Conservation (phyloP, 2,888 invertebrate species). For the Agrochola circellaris region DNA sequence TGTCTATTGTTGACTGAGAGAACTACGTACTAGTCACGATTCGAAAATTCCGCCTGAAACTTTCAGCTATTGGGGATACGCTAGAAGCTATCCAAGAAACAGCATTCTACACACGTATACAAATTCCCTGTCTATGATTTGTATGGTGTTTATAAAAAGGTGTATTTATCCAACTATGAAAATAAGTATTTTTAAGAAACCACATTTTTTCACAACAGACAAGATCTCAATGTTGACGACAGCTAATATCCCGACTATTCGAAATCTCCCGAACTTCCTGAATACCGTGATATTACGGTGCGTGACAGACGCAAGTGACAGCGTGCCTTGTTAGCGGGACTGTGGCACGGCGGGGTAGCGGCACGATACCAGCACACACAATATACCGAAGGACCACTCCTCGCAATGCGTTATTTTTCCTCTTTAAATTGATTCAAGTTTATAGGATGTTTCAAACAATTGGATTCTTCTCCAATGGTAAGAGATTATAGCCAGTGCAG, state of each 20-base stretch:
- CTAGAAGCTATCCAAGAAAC: neutral
- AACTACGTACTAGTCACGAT: neutral
- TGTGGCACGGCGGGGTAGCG: slow-evolving; percentile 13
- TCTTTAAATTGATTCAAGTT: neutral
- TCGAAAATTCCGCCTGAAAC: neutral
- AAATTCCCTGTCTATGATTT: neutral
- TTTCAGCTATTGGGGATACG: neutral
- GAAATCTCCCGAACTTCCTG: slow-evolving; percentile 6
- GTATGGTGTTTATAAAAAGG: neutral
- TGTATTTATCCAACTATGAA: neutral
- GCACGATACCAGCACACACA: neutral
- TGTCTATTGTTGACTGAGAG: neutral
- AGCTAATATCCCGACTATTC: slow-evolving; percentile 27
- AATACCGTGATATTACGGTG: slow-evolving; percentile 8
- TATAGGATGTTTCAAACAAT: neutral
- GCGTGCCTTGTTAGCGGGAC: slow-evolving; percentile 42
- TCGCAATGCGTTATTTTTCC: neutral
- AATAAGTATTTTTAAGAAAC: neutral
- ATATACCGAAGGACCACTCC: slow-evolving; percentile 12
- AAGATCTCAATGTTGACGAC: slow-evolving; percentile 15
- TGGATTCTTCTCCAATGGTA: neutral
- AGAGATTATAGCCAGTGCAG: neutral
- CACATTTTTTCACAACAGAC: neutral
- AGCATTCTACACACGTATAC: neutral
- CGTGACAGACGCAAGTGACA: slow-evolving; percentile 49